These are phyloP conservation scores for Catharus ustulatus DNA, from an alignment of 2,797 vertebrate species.

Conservation along the genomic window DNA sequence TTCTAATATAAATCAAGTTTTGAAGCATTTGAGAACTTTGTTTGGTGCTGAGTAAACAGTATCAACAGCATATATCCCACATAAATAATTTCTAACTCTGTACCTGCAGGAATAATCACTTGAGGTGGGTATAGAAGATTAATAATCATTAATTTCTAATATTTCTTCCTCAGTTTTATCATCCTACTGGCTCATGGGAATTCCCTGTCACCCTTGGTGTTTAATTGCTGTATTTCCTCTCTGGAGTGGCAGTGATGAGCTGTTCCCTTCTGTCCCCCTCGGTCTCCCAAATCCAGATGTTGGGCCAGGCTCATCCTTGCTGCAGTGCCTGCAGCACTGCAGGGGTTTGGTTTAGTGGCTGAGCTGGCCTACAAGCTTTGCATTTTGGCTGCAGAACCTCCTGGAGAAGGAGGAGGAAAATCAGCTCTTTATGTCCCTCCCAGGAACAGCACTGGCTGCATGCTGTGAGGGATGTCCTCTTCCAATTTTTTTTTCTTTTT, in stretches of 20 bases:
- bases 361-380: not conserved
- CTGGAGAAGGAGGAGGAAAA: not conserved
- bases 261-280: not conserved
- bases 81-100: conserved; percentile 37
- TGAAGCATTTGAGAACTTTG: not conserved
- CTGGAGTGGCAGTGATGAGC: not conserved
- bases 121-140: not conserved
- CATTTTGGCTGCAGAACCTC: not conserved
- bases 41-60: not conserved
- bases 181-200: not conserved
- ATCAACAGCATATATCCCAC: conserved; percentile 5
- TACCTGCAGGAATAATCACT: not conserved
- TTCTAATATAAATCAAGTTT: not conserved
- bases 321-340: not conserved
- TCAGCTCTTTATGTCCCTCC: not conserved
- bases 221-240: not conserved
- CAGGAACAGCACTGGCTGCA: not conserved
- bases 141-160: not conserved
- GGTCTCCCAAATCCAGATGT: not conserved
- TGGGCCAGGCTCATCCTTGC: not conserved
- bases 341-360: not conserved
- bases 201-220: not conserved
- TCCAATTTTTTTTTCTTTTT: not conserved
- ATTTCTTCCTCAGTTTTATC: not conserved
- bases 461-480: fast-evolving